Evolutionary conservation across 2,797 vertebrate genomes (phyloP), one percentile per base, ranked within the genome.

Genomic region (Apodemus agrarius): DNA sequence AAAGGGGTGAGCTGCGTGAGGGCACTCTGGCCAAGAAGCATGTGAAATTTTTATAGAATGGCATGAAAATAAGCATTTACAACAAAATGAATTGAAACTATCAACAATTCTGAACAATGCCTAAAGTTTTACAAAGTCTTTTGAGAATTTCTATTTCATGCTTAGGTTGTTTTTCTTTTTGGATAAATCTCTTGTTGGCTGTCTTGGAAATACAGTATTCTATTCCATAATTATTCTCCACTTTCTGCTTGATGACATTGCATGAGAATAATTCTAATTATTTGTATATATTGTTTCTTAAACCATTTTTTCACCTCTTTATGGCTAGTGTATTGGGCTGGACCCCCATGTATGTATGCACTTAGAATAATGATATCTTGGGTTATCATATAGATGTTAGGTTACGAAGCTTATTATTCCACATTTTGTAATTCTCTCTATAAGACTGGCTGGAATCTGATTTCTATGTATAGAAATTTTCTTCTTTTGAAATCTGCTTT

Each of bases 141-240:
- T 75, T 93, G 74, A 52, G 19, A 82, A 65, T 65, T 91, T 95
- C 43, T n/a, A 79, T 21, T 22, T 89, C 67, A 89, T 78, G 81
- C 52, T 90, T 79, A 63, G 34, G 14, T 61, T 91, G 16, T 26
- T 90, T 74, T 52, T 46, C 29, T 91, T 83, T 7, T 65, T 90
- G 34, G 3, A 69, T 67, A 88, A 16, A 6, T 11, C 26, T 69
- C 74, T 52, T 83, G 40, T 59, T 89, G 31, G 4, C 8, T 83
- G 26, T 19, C 49, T 81, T 61, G 12, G 40, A 91, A 78, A 79
- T 31, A 76, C 31, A 31, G 59, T 37, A 61, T 52, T n/a, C 26
- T 54, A 3, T 19, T 46, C 16, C 19, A 17, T 6, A 46, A 83
- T 80, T 85, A 86, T 46, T 89, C 91, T 63, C 24, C 31, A 49